A percentile compares a stretch with the other conserved stretches of the same genome.
Evolutionary conservation across 2,888 invertebrate species (phyloP).

Genomic region (Drosophila affinis): DNA sequence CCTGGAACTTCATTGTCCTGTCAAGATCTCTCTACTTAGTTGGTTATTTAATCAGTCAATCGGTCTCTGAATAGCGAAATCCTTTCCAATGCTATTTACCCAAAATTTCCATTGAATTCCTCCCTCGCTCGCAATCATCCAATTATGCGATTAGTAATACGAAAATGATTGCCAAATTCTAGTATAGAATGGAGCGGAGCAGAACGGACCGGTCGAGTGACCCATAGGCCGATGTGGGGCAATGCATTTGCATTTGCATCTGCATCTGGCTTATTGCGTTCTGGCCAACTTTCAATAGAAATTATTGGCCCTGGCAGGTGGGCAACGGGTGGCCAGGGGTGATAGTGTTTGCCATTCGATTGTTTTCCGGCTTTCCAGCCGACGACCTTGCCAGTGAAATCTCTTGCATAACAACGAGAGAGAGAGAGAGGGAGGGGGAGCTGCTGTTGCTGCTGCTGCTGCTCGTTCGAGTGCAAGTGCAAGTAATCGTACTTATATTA

Average conservation of each 20-base stretch:
- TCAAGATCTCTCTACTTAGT: no score
- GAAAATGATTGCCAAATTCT: background rate
- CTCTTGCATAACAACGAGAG: slow-evolving; percentile 34
- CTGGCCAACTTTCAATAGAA: slow-evolving; percentile 54
- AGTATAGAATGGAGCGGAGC: no score
- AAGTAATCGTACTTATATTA: slow-evolving; percentile 26
- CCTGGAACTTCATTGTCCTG: no score
- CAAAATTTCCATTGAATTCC: background rate
- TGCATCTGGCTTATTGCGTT: slow-evolving; percentile 40
- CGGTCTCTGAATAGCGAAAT: background rate
- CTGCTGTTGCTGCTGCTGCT: no score
- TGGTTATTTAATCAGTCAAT: background rate
- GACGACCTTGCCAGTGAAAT: slow-evolving; percentile 40
- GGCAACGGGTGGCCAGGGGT: no score
- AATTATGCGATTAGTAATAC: background rate
- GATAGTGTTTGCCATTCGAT: background rate
- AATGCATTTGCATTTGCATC: slow-evolving; percentile 17
- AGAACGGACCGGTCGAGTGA: background rate
- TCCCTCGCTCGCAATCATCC: no score
- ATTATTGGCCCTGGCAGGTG: slow-evolving; percentile 20
- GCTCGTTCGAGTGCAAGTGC: no score
- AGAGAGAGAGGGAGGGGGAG: no score
- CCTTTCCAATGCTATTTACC: background rate
- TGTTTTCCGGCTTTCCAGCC: slow-evolving; percentile 48
- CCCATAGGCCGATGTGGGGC: background rate